A percentile compares a stretch with the other conserved stretches of the same genome.
phyloP scores from a whole-genome alignment of 2,113 vertebrate species.

The Zootoca vivipara region DNA sequence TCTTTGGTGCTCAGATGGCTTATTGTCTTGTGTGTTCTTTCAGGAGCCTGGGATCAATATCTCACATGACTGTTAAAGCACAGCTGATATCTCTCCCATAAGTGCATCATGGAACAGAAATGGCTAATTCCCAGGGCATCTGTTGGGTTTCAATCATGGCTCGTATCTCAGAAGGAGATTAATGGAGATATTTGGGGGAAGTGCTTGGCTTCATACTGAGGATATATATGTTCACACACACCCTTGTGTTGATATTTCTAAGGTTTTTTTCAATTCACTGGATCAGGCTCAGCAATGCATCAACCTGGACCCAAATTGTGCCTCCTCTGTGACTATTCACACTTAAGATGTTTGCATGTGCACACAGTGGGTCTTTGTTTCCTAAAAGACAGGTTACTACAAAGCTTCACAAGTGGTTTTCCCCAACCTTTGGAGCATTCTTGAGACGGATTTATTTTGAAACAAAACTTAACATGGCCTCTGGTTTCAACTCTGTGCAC shows the following conservation, averaged over 20 bases:
- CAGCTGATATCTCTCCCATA: constrained; percentile 22
- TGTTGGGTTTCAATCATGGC: neutral
- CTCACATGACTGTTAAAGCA: constrained; percentile 35
- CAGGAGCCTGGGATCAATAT: constrained; percentile 52
- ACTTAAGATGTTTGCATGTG: neutral
- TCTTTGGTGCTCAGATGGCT: constrained; percentile 44
- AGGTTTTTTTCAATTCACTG: too few species aligned
- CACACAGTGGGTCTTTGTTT: neutral
- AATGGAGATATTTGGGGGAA: neutral
- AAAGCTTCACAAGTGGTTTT: neutral
- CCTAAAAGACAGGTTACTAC: neutral
- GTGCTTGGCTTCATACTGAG: neutral
- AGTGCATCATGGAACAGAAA: constrained; percentile 9
- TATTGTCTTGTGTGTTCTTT: constrained; percentile 51
- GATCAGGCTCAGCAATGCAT: neutral
- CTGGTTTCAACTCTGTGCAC: too few species aligned
- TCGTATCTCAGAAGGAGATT: neutral
- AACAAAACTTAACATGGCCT: too few species aligned
- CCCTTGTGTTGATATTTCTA: neutral
- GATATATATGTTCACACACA: neutral
- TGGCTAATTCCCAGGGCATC: constrained; percentile 27
- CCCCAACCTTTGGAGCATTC: neutral
- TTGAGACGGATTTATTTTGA: neutral
- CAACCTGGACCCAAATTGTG: neutral
- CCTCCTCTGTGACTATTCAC: neutral